phyloP scores from a whole-genome alignment of 2,113 vertebrate genomes.

The Tauraco erythrolophus region DNA sequence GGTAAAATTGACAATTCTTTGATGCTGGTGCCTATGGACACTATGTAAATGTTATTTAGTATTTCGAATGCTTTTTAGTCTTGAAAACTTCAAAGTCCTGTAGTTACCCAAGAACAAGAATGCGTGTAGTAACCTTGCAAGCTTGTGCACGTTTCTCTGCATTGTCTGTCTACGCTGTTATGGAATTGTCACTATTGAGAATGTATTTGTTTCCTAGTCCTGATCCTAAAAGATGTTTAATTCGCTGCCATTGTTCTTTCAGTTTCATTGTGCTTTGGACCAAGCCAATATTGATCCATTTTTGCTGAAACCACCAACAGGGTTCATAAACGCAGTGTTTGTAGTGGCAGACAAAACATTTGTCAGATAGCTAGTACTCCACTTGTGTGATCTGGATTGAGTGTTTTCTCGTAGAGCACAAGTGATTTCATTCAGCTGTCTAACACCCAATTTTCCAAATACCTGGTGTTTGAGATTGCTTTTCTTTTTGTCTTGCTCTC shows the following conservation, averaged over 20 bases:
- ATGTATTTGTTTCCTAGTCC: neutral
- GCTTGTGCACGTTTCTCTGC: neutral
- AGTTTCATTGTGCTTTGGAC: neutral
- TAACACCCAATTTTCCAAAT: neutral
- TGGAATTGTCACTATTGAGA: neutral
- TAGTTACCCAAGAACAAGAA: neutral
- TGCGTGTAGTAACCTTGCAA: neutral
- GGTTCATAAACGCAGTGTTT: neutral
- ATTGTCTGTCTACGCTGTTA: neutral
- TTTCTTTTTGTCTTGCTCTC: neutral
- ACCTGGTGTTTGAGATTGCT: neutral
- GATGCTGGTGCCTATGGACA: neutral
- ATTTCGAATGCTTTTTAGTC: neutral
- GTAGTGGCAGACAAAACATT: neutral
- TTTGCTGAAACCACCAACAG: slow-evolving; percentile 2
- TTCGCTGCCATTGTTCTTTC: neutral
- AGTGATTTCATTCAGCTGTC: neutral
- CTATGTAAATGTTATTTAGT: neutral
- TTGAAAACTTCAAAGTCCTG: neutral
- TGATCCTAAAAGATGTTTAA: neutral
- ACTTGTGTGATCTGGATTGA: neutral
- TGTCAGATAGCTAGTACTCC: neutral
- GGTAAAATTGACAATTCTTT: neutral
- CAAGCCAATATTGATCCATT: neutral
- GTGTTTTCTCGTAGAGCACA: neutral